Base-by-base conservation (phyloP, 2,888 invertebrate species). In the Tiphia femorata region DNA sequence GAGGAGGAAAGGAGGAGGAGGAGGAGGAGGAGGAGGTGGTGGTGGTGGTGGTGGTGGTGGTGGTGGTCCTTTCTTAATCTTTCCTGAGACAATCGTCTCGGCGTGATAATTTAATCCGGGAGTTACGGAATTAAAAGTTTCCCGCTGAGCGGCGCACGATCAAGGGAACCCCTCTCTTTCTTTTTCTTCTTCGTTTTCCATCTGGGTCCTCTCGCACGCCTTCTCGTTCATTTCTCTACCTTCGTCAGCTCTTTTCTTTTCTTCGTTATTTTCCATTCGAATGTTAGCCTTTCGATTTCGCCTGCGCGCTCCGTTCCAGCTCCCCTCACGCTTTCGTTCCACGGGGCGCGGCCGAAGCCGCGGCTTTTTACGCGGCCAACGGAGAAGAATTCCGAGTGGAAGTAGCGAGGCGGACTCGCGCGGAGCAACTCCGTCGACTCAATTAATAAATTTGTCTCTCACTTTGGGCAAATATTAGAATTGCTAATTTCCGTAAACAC, bases 121-220 rank as follows among this genome's bases (percentile, higher is more conserved):
- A 79, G 79, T 78, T 80, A 79, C 78, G 74, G 78, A 78, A 80
- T 80, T 79, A 79, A 81, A 81, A 82, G 81, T 82, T 81, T 79
- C 76, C 74, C 72, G 73, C 78, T 72, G 77, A 75, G 76, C 71
- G 68, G 67, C 64, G 67, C 69, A 61, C 69, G 70, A 66, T 58
- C 62, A 60, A 59, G 47, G 52, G 46, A 52, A 58, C 49, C 55
- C 38, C 53, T 30, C 53, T 43, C 20, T 33, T 16, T 35, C 14
- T 19, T 14, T 14, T 29, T 19, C 19, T 33, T 33, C 62, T 59
- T 40, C n/a, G n/a, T n/a, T n/a, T n/a, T n/a, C n/a, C n/a, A n/a
- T n/a, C n/a, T n/a, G n/a, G n/a, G n/a, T n/a, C n/a, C n/a, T n/a
- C n/a, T n/a, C n/a, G n/a, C 59, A 33, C 48, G 48, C 29, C 12